Base-by-base conservation (phyloP, 2,797 vertebrate species). In the Moxostoma hubbsi region DNA sequence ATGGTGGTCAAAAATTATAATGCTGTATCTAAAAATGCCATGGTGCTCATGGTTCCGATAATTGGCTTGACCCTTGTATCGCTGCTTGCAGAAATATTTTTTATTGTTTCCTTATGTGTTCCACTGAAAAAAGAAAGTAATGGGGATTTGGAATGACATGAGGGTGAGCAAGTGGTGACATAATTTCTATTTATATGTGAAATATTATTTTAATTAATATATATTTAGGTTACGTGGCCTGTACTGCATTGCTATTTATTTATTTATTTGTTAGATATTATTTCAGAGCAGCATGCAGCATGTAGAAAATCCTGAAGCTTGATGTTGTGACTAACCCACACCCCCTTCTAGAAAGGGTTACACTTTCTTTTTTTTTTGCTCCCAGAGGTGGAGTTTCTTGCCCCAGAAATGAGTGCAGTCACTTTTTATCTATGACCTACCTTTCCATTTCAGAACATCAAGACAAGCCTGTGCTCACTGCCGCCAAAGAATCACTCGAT, bases 331-430 rank as follows among this genome's bases (percentile, higher is more conserved):
- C 11, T 54, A 53, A 77, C 55, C 18, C 7, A 1, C 59, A 43
- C 15, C 18, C 9, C 13, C 49, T 61, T 50, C n/a, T 36, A 18
- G 57, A 67, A 7, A 82, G 24, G 0, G 9, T 63, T 46, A 24
- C 36, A 7, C n/a, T 46, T 61, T 12, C 16, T 10, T 15, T 74
- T 24, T 5, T 72, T 47, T n/a, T 61, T 68, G 16, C 84, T 83
- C 49, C 43, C 57, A 75, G 63, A 73, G 63, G 76, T 84, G 53
- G 46, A 77, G 65, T 79, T 82, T 45, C 68, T 73, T 82, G 68
- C 49, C 75, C 79, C 51, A 80, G 80, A 87, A 85, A 84, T 81
- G 36, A 78, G 73, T 49, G 46, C 68, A 82, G 63, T 58, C 71
- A 54, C 18, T 51, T 79, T 80, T 69, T 53, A 76, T 78, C 46